Evolutionary conservation across 64 coral and sea anemone genomes (phyloP), one percentile per base, ranked within the genome.

Genomic region (Stichodactyla mertensii): DNA sequence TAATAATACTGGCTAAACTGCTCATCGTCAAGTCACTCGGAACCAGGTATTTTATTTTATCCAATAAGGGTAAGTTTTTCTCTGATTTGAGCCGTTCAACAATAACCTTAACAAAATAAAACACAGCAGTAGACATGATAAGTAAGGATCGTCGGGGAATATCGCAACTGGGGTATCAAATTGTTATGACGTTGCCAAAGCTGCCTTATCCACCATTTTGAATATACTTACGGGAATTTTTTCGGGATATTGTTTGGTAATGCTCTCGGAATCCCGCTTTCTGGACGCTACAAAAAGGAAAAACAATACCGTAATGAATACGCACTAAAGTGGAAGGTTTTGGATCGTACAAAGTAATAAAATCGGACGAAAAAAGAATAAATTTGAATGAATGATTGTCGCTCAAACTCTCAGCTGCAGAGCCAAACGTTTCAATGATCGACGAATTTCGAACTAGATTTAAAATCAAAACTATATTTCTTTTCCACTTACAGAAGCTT

Each of bases 21-120:
- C 97, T 99, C 97, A 99, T 99, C 9, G 97, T 95, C 31, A 99
- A 86, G 83, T 99, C 97, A 31, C 89, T 86, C 6, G 97, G 97
- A n/a, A 99, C 97, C 79, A 99, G 83, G 77, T 99, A 99, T 83
- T 99, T 99, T 56, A 99, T 95, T 87, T 99, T 99, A 71, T 99
- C 97, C 64, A 99, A 86, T 20, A 99, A 86, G 52, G 97, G 97
- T 70, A 99, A 89, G 54, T 88, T 80, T 80, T 99, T 99, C 54
- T 99, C 97, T 11, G 97, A 92, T 83, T 89, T 92, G 12, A 95
- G 70, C 86, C 97, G 82, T 79, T 99, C 97, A 19, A 99, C 97
- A 60, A 99, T 95, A 19, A 99, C 97, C 97, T 99, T 60, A 55
- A 82, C 1, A 54, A 55, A n/a, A 83, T 57, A 74, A 62, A 83